Percentiles rank a stretch among this genome's conserved stretches.
phyloP scores from a whole-genome alignment of 2,888 invertebrate species.

The Beris chalybata region DNA sequence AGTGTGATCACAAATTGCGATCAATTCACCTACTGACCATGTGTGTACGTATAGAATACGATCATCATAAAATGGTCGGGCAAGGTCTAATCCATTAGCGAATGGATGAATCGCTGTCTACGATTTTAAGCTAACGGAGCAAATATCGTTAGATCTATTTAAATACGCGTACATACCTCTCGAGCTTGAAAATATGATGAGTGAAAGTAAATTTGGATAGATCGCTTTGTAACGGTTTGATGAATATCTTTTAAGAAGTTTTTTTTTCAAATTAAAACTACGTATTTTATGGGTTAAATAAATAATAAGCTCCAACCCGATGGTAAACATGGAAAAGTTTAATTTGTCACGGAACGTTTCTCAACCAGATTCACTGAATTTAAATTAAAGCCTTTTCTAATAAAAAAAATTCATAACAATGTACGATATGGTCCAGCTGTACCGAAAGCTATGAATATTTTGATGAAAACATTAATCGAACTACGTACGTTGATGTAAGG shows the following conservation, averaged over 20 bases:
- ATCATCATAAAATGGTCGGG: slow-evolving; percentile 10
- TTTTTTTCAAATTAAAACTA: neutral
- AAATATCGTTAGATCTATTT: neutral
- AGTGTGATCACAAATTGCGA: slow-evolving; percentile 19
- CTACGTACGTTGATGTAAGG: neutral
- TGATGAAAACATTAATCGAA: neutral
- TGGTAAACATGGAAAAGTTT: slow-evolving; percentile 5
- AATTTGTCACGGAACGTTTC: slow-evolving; percentile 6
- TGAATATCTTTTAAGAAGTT: neutral
- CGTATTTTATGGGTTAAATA: neutral
- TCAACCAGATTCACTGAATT: neutral
- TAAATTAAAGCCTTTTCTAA: slow-evolving; percentile 5
- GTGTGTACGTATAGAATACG: neutral
- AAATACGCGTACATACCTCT: too few species aligned
- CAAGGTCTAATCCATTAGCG: slow-evolving; percentile 29
- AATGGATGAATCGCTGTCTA: slow-evolving; percentile 1
- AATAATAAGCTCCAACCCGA: slow-evolving; percentile 3
- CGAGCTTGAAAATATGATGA: neutral
- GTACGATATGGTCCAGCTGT: slow-evolving; percentile 18
- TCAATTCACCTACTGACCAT: slow-evolving; percentile 27
- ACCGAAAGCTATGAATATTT: slow-evolving; percentile 5
- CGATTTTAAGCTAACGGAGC: slow-evolving; percentile 5
- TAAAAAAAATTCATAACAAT: slow-evolving; percentile 8
- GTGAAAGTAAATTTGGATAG: slow-evolving; percentile 14
- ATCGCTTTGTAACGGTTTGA: slow-evolving; percentile 18